phyloP scores from a whole-genome alignment of 2,888 invertebrate species.

The Macropis europaea region DNA sequence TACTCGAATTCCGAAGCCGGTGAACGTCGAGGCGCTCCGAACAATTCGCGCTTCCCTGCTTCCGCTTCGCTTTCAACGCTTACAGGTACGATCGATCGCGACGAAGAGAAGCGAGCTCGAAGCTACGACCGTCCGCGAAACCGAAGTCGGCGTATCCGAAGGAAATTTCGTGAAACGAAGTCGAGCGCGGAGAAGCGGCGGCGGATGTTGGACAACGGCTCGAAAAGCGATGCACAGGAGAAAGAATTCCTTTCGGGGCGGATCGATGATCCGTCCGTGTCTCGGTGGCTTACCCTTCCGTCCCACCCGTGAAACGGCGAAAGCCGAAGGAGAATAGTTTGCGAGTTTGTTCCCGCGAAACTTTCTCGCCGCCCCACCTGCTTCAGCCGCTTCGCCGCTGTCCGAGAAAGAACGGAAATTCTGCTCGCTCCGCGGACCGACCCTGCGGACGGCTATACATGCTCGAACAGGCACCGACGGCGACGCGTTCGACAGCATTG shows the following conservation, averaged over 20 bases:
- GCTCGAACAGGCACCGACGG: neutral
- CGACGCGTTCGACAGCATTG: neutral
- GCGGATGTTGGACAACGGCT: conserved; percentile 47
- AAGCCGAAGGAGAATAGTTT: conserved; percentile 32
- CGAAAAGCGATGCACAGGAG: conserved; percentile 50
- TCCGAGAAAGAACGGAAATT: conserved; percentile 23
- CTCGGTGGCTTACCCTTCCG: conserved; percentile 38
- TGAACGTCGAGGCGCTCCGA: no score
- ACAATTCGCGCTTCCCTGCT: no score
- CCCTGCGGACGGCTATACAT: neutral
- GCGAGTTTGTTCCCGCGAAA: conserved; percentile 35
- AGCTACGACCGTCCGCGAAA: no score
- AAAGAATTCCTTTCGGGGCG: conserved; percentile 50
- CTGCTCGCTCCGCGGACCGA: neutral
- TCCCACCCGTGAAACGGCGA: conserved; percentile 2
- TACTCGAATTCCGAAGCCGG: no score
- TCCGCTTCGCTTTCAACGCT: no score
- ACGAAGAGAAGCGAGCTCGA: no score
- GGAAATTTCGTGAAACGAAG: no score
- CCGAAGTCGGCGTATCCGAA: no score
- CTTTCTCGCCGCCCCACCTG: conserved; percentile 17
- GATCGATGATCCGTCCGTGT: conserved; percentile 59
- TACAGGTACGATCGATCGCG: no score
- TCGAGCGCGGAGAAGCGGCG: conserved; percentile 36
- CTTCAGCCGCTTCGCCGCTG: conserved; percentile 14